Conservation (phyloP, 2,888 invertebrate species). For the Mythimna albipuncta region DNA sequence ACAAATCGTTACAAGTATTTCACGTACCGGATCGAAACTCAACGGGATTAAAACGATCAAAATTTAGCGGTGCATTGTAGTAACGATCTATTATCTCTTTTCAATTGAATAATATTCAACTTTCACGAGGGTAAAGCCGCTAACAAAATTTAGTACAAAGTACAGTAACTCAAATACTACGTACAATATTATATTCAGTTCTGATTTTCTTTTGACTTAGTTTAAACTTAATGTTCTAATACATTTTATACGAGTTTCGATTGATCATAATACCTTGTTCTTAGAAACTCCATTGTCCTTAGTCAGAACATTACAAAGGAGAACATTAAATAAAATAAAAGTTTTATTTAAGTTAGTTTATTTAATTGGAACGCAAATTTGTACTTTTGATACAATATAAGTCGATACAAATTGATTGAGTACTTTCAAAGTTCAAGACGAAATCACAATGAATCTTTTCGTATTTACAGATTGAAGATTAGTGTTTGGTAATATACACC, state of each 20-base stretch:
- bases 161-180: background rate
- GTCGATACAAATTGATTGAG: background rate
- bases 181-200: background rate
- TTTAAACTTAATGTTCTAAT: constrained; percentile 6
- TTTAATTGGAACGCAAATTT: constrained; percentile 3
- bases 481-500: too few species aligned
- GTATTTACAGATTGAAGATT: background rate
- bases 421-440: background rate
- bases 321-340: constrained; percentile 20
- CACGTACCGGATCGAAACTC: too few species aligned
- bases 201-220: background rate
- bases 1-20: too few species aligned
- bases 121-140: background rate
- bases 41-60: too few species aligned
- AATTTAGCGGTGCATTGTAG: too few species aligned
- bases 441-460: background rate
- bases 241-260: background rate
- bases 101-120: background rate
- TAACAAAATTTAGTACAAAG: background rate
- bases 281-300: constrained; percentile 22
- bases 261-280: background rate
- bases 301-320: constrained; percentile 3
- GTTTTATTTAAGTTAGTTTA: background rate
- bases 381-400: background rate
- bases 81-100: too few species aligned